Evolutionary conservation across 2,888 invertebrate genomes (phyloP), one percentile per base, ranked within the genome.

Genomic region (Perithous albicinctus): DNA sequence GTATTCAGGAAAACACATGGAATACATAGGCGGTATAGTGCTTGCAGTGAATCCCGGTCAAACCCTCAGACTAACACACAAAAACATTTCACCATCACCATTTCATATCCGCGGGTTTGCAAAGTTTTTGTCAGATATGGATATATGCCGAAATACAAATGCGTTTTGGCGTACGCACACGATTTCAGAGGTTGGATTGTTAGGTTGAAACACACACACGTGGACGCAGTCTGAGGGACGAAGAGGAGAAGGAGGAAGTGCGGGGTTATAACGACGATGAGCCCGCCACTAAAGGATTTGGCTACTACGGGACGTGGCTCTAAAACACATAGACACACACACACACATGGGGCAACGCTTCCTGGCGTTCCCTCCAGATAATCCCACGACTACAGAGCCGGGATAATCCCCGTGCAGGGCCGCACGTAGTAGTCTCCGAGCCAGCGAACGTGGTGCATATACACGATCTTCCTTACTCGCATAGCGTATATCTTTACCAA

Each of bases 351-450:
- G 70, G 61, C 74, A 81, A 74, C 84, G 51, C 75, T 72, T 72
- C 66, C 72, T 61, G 48, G 72, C 83, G 83, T 86, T 83, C 85
- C 82, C 86, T 87, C 87, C 86, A 91, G 92, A 92, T 92, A 92
- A 92, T 92, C 92, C 87, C 88, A 87, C 90, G 89, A 91, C 91
- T 91, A 89, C 90, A 89, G 90, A 89, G 88, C 87, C 85, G 84
- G 90, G 92, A 92, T 92, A 92, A 92, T 92, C 92, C 90, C 87
- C 87, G 87, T 87, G 87, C 90, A 88, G 87, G 87, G 85, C 87
- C 86, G 79, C 86, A 41, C 69, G 77, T 61, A 67, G 20, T 41
- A 41, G 51, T 72, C 29, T 38, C 59, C 46, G 23, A 63, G 51
- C 20, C 59, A 26, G n/a, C n/a, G n/a, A 41, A 67, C 87, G 87